phyloP scores from a whole-genome alignment of 2,888 invertebrate species.

The Dione juno region DNA sequence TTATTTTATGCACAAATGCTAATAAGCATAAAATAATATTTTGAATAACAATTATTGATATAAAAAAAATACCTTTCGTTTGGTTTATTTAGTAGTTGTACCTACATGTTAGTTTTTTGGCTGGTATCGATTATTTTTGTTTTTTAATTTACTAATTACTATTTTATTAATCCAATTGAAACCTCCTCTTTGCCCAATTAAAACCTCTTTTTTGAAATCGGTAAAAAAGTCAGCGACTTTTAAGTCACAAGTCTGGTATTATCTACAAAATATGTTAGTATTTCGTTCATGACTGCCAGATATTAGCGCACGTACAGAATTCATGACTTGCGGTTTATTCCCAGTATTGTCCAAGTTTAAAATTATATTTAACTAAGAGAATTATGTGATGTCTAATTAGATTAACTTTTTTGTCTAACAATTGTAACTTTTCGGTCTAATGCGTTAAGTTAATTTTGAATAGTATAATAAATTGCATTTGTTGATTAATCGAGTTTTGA shows the following conservation, averaged over 20 bases:
- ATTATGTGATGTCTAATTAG: conserved; percentile 15
- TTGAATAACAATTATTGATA: too few species aligned
- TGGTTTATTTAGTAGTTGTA: too few species aligned
- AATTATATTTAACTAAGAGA: conserved; percentile 28
- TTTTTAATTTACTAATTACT: too few species aligned
- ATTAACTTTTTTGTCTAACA: not conserved
- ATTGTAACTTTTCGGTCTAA: not conserved
- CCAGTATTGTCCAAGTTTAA: conserved; percentile 30
- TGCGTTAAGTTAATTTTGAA: not conserved
- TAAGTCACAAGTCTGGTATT: not conserved
- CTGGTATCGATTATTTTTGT: too few species aligned
- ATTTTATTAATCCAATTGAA: too few species aligned
- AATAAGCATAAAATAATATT: too few species aligned
- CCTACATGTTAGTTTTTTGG: too few species aligned
- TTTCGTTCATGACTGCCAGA: conserved; percentile 33
- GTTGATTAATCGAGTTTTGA: not conserved
- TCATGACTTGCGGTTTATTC: conserved; percentile 35
- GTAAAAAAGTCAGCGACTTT: not conserved
- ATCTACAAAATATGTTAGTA: conserved; percentile 31
- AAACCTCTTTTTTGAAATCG: too few species aligned
- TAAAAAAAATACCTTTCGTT: too few species aligned
- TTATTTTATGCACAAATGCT: too few species aligned
- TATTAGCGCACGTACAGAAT: conserved; percentile 38
- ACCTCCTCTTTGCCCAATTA: too few species aligned
- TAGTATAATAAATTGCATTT: not conserved